Percentiles rank a stretch among this genome's conserved stretches.
Evolutionary conservation across 2,113 vertebrate species (phyloP).

Genomic region (Leucosticte australis): DNA sequence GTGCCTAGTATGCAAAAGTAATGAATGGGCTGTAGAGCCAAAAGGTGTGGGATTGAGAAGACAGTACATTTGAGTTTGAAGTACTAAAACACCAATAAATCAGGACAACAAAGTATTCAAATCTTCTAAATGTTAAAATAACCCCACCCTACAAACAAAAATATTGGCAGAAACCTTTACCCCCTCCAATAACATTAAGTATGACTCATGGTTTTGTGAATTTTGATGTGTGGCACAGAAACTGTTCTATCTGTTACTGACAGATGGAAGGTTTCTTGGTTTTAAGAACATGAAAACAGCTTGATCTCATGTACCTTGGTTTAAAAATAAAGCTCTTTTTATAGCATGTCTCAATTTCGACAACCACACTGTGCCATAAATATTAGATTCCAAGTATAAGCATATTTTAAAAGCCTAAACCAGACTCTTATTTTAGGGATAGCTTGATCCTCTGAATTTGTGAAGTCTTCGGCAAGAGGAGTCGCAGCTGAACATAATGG

Average conservation of each 20-base stretch:
- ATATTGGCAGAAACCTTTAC: neutral
- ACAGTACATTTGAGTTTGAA: neutral
- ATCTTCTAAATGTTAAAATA: neutral
- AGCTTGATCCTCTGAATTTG: neutral
- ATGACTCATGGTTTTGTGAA: neutral
- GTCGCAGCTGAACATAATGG: neutral
- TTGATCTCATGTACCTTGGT: constrained; percentile 21
- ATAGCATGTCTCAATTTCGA: neutral
- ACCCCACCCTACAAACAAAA: neutral
- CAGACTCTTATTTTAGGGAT: neutral
- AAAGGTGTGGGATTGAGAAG: neutral
- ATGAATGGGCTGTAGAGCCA: neutral
- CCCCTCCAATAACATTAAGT: neutral
- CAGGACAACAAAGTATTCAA: neutral
- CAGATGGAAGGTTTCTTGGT: constrained; percentile 2
- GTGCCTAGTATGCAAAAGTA: neutral
- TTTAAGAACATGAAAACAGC: neutral
- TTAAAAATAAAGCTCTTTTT: constrained; percentile 48
- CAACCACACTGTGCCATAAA: neutral
- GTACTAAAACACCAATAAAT: neutral
- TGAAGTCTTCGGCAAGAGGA: neutral
- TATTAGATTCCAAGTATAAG: neutral
- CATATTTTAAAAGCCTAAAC: neutral
- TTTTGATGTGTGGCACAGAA: neutral
- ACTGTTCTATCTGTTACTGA: neutral